A percentile compares a stretch with the other conserved stretches of the same genome.
These are phyloP conservation scores for Callopanchax toddi DNA, from an alignment of 2,113 vertebrate species.

Conservation along the genomic window DNA sequence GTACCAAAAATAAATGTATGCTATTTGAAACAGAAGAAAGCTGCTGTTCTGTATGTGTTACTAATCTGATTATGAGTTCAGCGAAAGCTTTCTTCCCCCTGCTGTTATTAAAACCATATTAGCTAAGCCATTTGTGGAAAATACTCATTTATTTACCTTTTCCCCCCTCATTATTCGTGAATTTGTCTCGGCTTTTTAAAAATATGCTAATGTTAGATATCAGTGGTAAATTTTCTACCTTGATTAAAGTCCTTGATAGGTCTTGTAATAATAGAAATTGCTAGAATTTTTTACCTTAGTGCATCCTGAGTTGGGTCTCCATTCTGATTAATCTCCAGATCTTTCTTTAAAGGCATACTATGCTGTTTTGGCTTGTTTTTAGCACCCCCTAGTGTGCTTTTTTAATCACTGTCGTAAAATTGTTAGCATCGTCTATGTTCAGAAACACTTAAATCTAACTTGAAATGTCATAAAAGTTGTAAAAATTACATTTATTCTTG, in stretches of 20 bases:
- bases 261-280: too few species aligned
- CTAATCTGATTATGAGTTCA: slow-evolving; percentile 41
- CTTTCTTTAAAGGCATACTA: too few species aligned
- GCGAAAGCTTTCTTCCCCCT: slow-evolving; percentile 7
- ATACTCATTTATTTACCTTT: slow-evolving; percentile 30
- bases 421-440: too few species aligned
- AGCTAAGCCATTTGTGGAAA: slow-evolving; percentile 2
- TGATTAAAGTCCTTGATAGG: too few species aligned
- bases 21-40: slow-evolving; percentile 37
- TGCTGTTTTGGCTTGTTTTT: too few species aligned
- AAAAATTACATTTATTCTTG: slow-evolving; percentile 62
- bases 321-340: slow-evolving; percentile 51
- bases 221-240: neutral
- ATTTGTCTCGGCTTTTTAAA: neutral
- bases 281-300: too few species aligned
- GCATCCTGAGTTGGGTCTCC: too few species aligned
- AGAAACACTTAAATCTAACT: too few species aligned
- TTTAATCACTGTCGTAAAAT: too few species aligned
- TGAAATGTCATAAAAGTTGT: slow-evolving; percentile 53
- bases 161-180: neutral
- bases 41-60: slow-evolving; percentile 28
- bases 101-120: slow-evolving; percentile 42
- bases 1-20: slow-evolving; percentile 44
- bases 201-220: slow-evolving; percentile 10
- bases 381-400: too few species aligned